These are phyloP conservation scores for Alces alces DNA, from an alignment of 2,113 vertebrate genomes.

Conservation along the genomic window DNA sequence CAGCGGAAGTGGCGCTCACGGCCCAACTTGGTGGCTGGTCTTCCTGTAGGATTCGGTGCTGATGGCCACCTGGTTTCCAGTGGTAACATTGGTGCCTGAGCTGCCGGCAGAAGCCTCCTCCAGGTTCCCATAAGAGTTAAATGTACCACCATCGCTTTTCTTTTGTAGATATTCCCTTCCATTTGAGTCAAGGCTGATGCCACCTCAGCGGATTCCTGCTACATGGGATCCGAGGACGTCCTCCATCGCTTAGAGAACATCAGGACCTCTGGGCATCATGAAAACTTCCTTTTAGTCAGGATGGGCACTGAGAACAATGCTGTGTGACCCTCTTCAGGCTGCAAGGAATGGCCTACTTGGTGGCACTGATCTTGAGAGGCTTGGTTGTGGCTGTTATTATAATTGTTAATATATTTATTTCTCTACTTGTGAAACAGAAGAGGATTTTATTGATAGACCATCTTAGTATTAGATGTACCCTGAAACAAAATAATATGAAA, in stretches of 20 bases:
- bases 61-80: rapidly evolving
- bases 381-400: background rate
- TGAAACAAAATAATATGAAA: background rate
- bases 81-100: background rate
- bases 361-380: background rate
- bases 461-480: background rate
- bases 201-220: background rate
- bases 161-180: too few species aligned
- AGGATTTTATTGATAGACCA: background rate
- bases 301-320: background rate
- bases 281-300: background rate
- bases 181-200: background rate
- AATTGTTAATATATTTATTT: background rate
- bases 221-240: too few species aligned
- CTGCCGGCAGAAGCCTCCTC: too few species aligned
- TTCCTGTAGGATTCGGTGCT: too few species aligned
- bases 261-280: rapidly evolving
- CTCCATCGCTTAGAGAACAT: rapidly evolving
- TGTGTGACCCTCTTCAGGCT: rapidly evolving
- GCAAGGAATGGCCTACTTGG: background rate
- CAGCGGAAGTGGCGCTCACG: rapidly evolving
- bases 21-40: background rate
- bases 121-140: background rate
- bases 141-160: background rate
- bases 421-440: background rate